Evolutionary conservation across 1,140 invertebrate species (phyloP), one percentile per base, ranked within the genome.

Genomic region (Formica selysi): DNA sequence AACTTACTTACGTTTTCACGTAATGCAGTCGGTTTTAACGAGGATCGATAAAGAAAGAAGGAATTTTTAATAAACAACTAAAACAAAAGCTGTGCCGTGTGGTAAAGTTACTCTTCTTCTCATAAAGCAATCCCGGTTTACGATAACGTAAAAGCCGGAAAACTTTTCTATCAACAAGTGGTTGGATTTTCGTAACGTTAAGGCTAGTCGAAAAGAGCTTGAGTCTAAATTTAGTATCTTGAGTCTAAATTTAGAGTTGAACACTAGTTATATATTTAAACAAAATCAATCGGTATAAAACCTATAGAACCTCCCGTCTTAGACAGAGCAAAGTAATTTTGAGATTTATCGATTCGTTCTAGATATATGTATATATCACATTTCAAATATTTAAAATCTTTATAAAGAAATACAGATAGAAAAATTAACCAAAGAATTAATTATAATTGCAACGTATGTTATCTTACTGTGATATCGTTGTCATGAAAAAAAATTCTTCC

Each of bases 141-240:
- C n/a, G 22, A 59, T 22, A 22, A 10, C 5, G 10, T 29, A 71
- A 71, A 54, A 29, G 7, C 6, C 16, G 7, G 44, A 54, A 70
- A 26, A 19, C 57, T 57, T 57, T 73, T 57, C n/a, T 54, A n/a
- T 71, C 1, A 73, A 48, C 11, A 68, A 67, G 38, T 51, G 38
- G 44, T 48, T 22, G 41, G n/a, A 26, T 44, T 68, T 44, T 68
- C 19, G 26, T 29, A 70, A 16, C 3, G 3, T 51, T 71, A 54
- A 16, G 3, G 16, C 7, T 70, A 19, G 3, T 6, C 2, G 10
- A 29, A 51, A n/a, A 38, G 10, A 67, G 0, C 3, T 71, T 29
- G 1, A 51, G 16, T n/a, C 1, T 16, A 13, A 51, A 70, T 1
- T 70, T 70, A 16, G 10, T n/a, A n/a, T n/a, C 3, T 71, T 29